Base-by-base conservation (phyloP, 2,888 invertebrate species). In the Sericinus montela region DNA sequence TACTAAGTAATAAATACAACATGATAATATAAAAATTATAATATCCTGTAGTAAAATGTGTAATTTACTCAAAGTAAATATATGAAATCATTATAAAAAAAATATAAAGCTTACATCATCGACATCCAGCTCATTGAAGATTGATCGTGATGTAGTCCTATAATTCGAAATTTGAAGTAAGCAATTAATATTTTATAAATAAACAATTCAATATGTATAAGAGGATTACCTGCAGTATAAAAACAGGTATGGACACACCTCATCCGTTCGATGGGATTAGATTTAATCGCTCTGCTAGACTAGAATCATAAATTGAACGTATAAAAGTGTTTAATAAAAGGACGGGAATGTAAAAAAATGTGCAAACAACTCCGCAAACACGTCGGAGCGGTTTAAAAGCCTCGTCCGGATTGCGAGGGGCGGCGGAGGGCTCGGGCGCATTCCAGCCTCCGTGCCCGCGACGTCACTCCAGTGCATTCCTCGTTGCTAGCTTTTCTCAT, bases 311-410 rank as follows among this genome's bases (percentile, higher is more conserved):
- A 58, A 59, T 55, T 53, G 56, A 60, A 57, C 57, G 45, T 55
- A 56, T 62, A 74, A 69, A 68, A 72, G 75, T 69, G 75, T 71
- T 77, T 80, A 83, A 81, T 84, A 82, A 80, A 82, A 80, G 75
- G 36, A 75, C 70, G 76, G 75, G 82, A 86, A 85, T 82, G 83
- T 83, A 85, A 87, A 63, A 87, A 87, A 88, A 87, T 85, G 87
- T 86, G 85, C 86, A 83, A 88, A 85, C 86, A 83, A 85, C 80
- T 86, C 75, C 69, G 83, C 82, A 82, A 88, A 87, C 88, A 87
- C 81, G 87, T 87, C 73, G 80, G 84, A 79, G 86, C 81, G 81
- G 88, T 86, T 86, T 85, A 83, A 83, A 85, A 82, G 81, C 84
- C 82, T 84, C 78, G 84, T 85, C 83, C 84, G 86, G 86, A 85